phyloP scores from a whole-genome alignment of 2,888 invertebrate genomes.

The Macaria liturata region DNA sequence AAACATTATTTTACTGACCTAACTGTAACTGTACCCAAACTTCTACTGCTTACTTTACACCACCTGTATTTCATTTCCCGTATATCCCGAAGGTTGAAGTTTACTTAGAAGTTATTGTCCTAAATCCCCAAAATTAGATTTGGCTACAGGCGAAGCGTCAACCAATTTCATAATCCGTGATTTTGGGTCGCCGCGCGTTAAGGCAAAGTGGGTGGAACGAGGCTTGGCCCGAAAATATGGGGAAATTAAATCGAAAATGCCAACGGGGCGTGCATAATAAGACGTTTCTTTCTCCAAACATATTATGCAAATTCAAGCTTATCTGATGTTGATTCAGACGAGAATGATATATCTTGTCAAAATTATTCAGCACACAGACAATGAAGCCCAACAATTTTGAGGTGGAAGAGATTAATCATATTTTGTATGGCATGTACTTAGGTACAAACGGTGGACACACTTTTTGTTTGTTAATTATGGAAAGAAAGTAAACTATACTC shows the following conservation, averaged over 20 bases:
- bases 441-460: no score
- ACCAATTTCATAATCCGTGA: constrained; percentile 42
- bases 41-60: no score
- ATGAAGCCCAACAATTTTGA: no score
- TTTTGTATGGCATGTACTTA: no score
- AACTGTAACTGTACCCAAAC: no score
- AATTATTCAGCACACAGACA: constrained; percentile 1
- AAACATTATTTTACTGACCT: no score
- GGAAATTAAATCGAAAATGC: constrained; percentile 20
- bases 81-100: background rate
- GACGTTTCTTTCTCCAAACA: constrained; percentile 2
- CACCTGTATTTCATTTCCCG: no score
- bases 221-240: constrained; percentile 13
- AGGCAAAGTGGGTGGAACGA: constrained; percentile 21
- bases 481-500: no score
- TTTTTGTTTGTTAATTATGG: no score
- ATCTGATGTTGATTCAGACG: background rate
- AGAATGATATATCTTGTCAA: background rate
- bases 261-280: constrained; percentile 11
- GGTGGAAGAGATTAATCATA: no score
- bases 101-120: constrained; percentile 33
- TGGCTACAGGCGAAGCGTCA: constrained; percentile 37
- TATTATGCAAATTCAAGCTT: background rate
- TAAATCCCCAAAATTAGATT: constrained; percentile 49
- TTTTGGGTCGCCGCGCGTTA: constrained; percentile 34